A percentile compares a stretch with the other conserved stretches of the same genome.
phyloP scores from a whole-genome alignment of 2,888 invertebrate genomes.

The Leucoma salicis region DNA sequence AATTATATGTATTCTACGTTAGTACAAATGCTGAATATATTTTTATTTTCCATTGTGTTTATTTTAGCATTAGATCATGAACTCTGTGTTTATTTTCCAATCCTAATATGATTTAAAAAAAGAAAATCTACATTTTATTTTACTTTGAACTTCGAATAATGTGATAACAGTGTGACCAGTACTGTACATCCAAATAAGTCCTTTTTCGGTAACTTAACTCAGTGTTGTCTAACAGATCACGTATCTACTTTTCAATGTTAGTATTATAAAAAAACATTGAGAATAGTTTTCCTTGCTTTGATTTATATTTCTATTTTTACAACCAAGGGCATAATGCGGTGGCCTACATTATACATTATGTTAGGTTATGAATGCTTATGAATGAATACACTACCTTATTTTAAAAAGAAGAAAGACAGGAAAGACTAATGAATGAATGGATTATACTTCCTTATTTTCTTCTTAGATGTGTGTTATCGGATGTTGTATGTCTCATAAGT shows the following conservation, averaged over 20 bases:
- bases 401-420: no score
- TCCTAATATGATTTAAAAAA: no score
- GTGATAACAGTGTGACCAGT: neutral
- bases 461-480: no score
- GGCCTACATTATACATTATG: neutral
- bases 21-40: neutral
- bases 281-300: conserved; percentile 23
- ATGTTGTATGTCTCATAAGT: no score
- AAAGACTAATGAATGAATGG: no score
- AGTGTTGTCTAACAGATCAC: conserved; percentile 23
- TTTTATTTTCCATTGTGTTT: neutral
- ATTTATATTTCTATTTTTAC: conserved; percentile 8
- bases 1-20: neutral
- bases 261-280: conserved; percentile 22
- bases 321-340: conserved; percentile 12
- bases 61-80: neutral
- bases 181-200: conserved; percentile 7
- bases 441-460: no score
- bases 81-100: neutral
- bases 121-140: neutral
- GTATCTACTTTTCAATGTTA: conserved; percentile 32
- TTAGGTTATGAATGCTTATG: no score
- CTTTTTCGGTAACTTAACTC: conserved; percentile 20
- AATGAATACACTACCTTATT: no score
- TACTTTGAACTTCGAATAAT: neutral